Evolutionary conservation across 1,140 invertebrate species (phyloP), one percentile per base, ranked within the genome.

Genomic region (Globodera rostochiensis): DNA sequence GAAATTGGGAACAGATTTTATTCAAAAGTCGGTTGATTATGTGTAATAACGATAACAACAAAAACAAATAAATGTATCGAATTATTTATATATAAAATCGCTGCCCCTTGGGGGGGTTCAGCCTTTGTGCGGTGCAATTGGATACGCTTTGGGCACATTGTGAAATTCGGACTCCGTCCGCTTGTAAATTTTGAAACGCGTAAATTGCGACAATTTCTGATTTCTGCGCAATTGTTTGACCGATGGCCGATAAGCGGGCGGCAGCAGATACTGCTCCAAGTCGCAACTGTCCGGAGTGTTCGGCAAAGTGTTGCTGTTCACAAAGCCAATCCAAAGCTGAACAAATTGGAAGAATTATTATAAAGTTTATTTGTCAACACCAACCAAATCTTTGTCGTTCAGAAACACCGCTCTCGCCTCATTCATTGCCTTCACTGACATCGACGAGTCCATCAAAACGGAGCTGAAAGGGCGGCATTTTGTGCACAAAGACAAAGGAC

Each of bases 121-220:
- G 25, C 36, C n/a, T 47, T 47, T 57, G 25, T 74, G 97, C 91
- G 73, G 97, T 95, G 91, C 97, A 95, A 92, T 98, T 97, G 73
- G 96, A 96, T 91, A 96, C 95, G 57, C 96, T 96, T 83, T 97
- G 96, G 90, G 88, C 66, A 89, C 76, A 60, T 80, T 78, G 73
- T 85, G 85, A 77, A 79, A 89, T 82, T 88, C 88, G 19, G 82
- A 79, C 66, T 89, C 86, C 9, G 82, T 88, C 11, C 87, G 69
- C 73, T 89, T 89, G 74, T 83, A 89, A 47, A 90, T 87, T 76
- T 84, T 86, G 45, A 87, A 82, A 19, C 87, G 80, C 36, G 87
- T 85, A 80, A 89, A 89, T 71, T 85, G 87, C 11, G 87, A 81
- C 74, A 89, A 82, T 74, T 86, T 89, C 69, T 89, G 88, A 46